Conservation (phyloP, 2,888 invertebrate species). For the Synanthedon formicaeformis region DNA sequence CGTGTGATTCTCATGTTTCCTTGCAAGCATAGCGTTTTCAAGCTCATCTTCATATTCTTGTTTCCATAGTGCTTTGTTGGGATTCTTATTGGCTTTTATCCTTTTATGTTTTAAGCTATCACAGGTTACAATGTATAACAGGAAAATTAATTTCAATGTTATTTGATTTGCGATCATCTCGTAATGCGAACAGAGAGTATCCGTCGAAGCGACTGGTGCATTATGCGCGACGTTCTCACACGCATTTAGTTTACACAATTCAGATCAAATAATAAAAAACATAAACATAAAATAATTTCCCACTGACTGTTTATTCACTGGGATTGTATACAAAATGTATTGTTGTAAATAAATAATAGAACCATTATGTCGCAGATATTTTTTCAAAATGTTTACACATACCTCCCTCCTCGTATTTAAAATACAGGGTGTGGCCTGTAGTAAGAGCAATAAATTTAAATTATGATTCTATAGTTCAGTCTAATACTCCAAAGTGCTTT, state of each 20-base stretch:
- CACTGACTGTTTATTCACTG: no score
- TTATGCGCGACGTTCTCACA: constrained; percentile 6
- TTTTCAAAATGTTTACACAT: no score
- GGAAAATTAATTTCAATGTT: constrained; percentile 17
- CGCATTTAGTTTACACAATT: constrained; percentile 32
- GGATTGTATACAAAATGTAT: no score
- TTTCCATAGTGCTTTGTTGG: constrained; percentile 47
- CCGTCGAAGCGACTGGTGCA: constrained; percentile 24
- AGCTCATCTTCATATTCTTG: constrained; percentile 56
- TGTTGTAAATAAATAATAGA: no score
- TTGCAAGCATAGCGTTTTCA: constrained; percentile 41
- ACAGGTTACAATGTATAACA: constrained; percentile 19
- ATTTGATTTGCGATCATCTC: constrained; percentile 27
- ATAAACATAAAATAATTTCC: constrained; percentile 5
- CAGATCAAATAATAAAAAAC: constrained; percentile 32
- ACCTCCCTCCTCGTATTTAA: no score
- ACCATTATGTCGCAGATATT: no score
- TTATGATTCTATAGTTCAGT: no score
- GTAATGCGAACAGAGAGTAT: constrained; percentile 22
- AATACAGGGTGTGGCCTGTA: no score
- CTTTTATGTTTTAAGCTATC: constrained; percentile 21
- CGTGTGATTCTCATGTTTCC: constrained; percentile 34
- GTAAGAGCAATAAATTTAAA: no score
- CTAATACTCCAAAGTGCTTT: no score
- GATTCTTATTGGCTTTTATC: constrained; percentile 26